These are phyloP conservation scores for Netelia fuscicornis DNA, from an alignment of 2,888 invertebrate genomes.

Conservation along the genomic window DNA sequence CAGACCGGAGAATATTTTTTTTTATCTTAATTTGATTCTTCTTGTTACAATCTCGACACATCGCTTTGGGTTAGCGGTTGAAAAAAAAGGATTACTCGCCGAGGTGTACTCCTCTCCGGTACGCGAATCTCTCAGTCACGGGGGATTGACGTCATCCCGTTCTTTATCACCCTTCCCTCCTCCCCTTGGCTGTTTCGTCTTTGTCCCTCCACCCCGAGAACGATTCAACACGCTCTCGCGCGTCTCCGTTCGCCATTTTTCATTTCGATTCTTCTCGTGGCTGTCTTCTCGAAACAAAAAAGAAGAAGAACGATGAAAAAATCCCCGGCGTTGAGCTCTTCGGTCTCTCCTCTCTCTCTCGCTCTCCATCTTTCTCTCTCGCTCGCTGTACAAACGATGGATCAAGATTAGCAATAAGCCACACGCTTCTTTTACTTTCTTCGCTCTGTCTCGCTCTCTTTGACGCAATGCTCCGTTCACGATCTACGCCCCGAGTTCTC, in stretches of 20 bases:
- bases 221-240: slow-evolving; percentile 14
- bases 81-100: slow-evolving; percentile 23
- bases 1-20: no score
- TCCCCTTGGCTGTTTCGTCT: background rate
- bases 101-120: background rate
- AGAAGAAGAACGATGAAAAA: background rate
- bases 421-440: slow-evolving; percentile 51
- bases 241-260: slow-evolving; percentile 17
- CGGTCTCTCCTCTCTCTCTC: background rate
- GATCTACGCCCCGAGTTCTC: background rate
- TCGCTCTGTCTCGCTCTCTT: background rate
- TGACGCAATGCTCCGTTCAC: background rate
- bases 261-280: slow-evolving; percentile 7
- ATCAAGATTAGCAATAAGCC: slow-evolving; percentile 69
- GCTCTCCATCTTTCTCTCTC: background rate
- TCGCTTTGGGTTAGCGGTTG: background rate
- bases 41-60: slow-evolving; percentile 7
- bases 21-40: background rate
- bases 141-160: slow-evolving; percentile 42
- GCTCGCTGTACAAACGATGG: slow-evolving; percentile 46
- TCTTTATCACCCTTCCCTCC: slow-evolving; percentile 5
- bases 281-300: background rate
- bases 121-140: slow-evolving; percentile 26
- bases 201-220: background rate
- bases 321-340: slow-evolving; percentile 1